Evolutionary conservation across 2,113 vertebrate species (phyloP).

Genomic region (Thalassoma bifasciatum): DNA sequence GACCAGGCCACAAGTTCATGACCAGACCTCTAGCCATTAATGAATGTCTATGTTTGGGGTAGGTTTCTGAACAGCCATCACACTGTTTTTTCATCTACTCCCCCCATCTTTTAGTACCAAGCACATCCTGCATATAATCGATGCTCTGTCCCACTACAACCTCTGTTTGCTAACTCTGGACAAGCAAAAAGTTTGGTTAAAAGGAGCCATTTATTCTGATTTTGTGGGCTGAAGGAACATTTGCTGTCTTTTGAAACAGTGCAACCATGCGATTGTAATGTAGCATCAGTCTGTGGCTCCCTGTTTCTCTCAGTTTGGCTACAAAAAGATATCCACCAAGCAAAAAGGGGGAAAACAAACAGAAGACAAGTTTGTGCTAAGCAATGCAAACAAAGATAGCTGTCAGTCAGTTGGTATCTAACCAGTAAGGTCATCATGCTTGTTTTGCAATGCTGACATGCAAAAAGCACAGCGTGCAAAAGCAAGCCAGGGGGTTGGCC

Average conservation of each 20-base stretch:
- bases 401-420: slow-evolving; percentile 12
- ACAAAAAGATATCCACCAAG: slow-evolving; percentile 16
- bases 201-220: slow-evolving; percentile 70
- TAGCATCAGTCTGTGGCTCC: slow-evolving; percentile 13
- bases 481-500: slow-evolving; percentile 26
- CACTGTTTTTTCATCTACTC: slow-evolving; percentile 72
- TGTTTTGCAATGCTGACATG: not conserved
- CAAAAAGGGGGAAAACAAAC: not conserved
- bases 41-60: slow-evolving; percentile 70
- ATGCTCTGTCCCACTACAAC: slow-evolving; percentile 71
- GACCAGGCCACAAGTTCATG: slow-evolving; percentile 72
- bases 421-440: slow-evolving; percentile 14
- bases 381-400: slow-evolving; percentile 46
- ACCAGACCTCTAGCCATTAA: slow-evolving; percentile 72
- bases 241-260: slow-evolving; percentile 60
- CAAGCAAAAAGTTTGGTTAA: slow-evolving; percentile 66
- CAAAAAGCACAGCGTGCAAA: slow-evolving; percentile 32
- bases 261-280: slow-evolving; percentile 28
- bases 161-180: slow-evolving; percentile 72
- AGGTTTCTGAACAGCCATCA: slow-evolving; percentile 73
- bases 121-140: slow-evolving; percentile 77
- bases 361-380: not conserved
- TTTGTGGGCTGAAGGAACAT: slow-evolving; percentile 69
- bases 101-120: slow-evolving; percentile 72
- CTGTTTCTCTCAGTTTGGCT: slow-evolving; percentile 8